Conservation (phyloP, 2,888 invertebrate genomes). For the Bhutanitis thaidina region DNA sequence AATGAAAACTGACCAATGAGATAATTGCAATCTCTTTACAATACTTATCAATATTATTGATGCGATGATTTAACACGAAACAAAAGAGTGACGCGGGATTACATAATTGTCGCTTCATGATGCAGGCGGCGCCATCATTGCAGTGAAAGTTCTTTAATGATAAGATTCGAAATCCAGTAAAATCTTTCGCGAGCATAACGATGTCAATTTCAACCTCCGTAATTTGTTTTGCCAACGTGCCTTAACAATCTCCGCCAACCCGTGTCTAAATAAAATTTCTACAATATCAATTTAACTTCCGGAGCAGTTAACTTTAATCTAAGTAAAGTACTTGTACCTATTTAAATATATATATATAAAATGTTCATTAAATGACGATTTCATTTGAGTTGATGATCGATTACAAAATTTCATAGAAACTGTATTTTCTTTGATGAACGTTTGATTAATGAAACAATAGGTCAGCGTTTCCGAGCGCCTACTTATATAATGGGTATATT, state of each 20-base stretch:
- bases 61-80: conserved; percentile 8
- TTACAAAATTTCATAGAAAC: too few species aligned
- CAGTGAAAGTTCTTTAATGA: conserved; percentile 61
- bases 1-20: background rate
- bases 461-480: too few species aligned
- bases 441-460: too few species aligned
- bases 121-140: conserved; percentile 12
- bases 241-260: background rate
- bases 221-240: conserved; percentile 32
- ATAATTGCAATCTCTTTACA: background rate
- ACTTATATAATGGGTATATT: too few species aligned
- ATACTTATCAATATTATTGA: background rate
- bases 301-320: background rate
- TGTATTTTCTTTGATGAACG: too few species aligned
- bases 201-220: conserved; percentile 42
- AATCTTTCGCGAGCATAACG: conserved; percentile 43
- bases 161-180: conserved; percentile 55
- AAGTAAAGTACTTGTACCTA: background rate
- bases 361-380: too few species aligned
- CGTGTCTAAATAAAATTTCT: conserved; percentile 12
- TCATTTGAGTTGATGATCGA: too few species aligned
- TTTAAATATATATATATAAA: too few species aligned
- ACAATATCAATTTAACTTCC: background rate
- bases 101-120: conserved; percentile 9
- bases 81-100: conserved; percentile 4